Percentiles rank a stretch among this genome's conserved stretches.
phyloP scores from a whole-genome alignment of 2,113 vertebrate genomes.

The Austrofundulus limnaeus region DNA sequence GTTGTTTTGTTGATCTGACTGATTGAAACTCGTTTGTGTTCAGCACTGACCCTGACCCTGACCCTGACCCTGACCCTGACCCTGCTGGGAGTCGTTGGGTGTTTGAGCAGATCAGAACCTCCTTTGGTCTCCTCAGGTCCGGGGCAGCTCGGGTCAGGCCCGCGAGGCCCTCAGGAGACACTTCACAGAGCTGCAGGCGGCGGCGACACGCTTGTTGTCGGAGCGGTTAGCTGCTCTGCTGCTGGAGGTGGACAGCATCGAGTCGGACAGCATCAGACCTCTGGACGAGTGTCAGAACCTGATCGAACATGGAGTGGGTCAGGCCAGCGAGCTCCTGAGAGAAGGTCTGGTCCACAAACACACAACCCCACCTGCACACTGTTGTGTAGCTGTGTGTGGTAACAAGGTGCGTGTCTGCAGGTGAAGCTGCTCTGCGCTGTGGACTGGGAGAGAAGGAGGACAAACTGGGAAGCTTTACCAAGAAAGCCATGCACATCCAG shows the following conservation, averaged over 20 bases:
- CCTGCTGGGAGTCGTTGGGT: too few relatives aligned
- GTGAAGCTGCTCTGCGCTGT: slow-evolving; percentile 88
- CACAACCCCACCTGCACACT: too few relatives aligned
- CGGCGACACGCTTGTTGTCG: slow-evolving; percentile 47
- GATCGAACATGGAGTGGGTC: slow-evolving; percentile 70
- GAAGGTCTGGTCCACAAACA: slow-evolving; percentile 51
- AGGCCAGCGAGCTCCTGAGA: slow-evolving; percentile 71
- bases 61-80: too few relatives aligned
- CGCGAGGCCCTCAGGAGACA: slow-evolving; percentile 68
- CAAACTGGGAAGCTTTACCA: slow-evolving; percentile 90
- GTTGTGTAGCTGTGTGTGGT: too few relatives aligned
- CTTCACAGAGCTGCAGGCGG: slow-evolving; percentile 63
- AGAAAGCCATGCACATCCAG: slow-evolving; percentile 96
- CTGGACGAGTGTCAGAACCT: slow-evolving; percentile 73
- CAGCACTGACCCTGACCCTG: too few relatives aligned
- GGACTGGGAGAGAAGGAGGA: slow-evolving; percentile 86
- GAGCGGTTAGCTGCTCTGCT: slow-evolving; percentile 59
- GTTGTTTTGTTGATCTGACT: too few relatives aligned
- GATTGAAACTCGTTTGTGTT: too few relatives aligned
- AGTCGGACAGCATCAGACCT: slow-evolving; percentile 66
- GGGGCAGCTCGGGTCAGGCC: slow-evolving; percentile 70
- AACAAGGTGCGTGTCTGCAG: slow-evolving; percentile 66
- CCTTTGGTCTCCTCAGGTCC: slow-evolving; percentile 39
- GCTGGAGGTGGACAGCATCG: slow-evolving; percentile 66
- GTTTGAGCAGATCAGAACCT: too few relatives aligned